Percentiles rank a stretch among this genome's conserved stretches.
phyloP scores from a whole-genome alignment of 2,888 invertebrate species.

The Drosophila robusta region DNA sequence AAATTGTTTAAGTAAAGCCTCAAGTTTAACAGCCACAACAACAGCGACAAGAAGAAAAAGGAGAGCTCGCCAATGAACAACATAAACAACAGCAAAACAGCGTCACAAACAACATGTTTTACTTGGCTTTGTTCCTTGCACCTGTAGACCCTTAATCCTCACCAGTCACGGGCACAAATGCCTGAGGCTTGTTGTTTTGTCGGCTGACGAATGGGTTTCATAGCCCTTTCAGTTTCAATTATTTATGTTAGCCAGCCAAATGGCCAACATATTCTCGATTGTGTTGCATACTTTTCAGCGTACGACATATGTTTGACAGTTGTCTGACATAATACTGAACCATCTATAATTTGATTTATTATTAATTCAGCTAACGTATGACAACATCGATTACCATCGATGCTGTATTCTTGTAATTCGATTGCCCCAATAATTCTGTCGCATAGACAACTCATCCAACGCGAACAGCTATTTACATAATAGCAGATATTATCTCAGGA shows the following conservation, averaged over 20 bases:
- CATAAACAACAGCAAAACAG: constrained; percentile 36
- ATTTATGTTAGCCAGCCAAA: constrained; percentile 41
- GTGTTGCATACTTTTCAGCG: constrained; percentile 34
- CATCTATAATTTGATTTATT: neutral
- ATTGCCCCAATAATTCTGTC: neutral
- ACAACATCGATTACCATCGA: too few species aligned
- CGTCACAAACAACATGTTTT: constrained; percentile 38
- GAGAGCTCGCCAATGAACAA: constrained; percentile 30
- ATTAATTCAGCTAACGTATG: neutral
- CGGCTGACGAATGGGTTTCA: constrained; percentile 61
- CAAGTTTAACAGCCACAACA: constrained; percentile 40
- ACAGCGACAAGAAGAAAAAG: neutral
- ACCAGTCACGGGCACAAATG: constrained; percentile 26
- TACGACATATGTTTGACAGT: neutral
- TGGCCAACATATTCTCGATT: constrained; percentile 12
- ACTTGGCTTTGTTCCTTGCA: constrained; percentile 27
- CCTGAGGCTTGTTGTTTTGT: constrained; percentile 42
- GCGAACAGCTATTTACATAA: constrained; percentile 2
- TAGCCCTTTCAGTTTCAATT: constrained; percentile 38
- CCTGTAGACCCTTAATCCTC: constrained; percentile 37
- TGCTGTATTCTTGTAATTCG: too few species aligned
- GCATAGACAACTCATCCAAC: neutral
- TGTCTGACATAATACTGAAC: neutral
- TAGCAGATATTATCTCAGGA: neutral
- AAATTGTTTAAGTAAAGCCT: constrained; percentile 43